Base-by-base conservation (phyloP, 1,140 invertebrate species). In the Drosophila mauritiana region DNA sequence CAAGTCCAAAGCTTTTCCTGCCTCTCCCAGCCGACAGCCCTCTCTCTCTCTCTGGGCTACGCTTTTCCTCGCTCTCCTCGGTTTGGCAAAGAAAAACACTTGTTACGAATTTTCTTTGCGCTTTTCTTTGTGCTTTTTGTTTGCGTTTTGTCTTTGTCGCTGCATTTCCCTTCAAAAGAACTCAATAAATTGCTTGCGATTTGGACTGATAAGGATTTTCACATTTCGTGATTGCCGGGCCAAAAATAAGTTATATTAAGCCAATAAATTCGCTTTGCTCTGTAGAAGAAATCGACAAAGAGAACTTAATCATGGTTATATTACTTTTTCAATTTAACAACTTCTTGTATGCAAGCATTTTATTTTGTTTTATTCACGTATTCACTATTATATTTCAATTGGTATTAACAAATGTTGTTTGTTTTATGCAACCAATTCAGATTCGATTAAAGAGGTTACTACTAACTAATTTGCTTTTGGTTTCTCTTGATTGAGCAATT, bases 31-130 rank as follows among this genome's bases (percentile, higher is more conserved):
- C 45, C 45, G 7, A 8, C 75, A 86, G 86, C 78, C 82, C 78
- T 56, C 76, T 86, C 82, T 54, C 78, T 56, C 76, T 86, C 78
- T 67, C 40, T 39, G 61, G 42, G 49, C 46, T 34, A 56, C 46
- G 15, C 36, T 17, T 54, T 49, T 49, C 48, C 52, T 58, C 20
- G 20, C 46, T 42, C 46, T 17, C 34, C 46, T 37, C 12, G 7
- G 27, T 27, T 20, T 22, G 43, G 74, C 43, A 88, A 81, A 83
- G 74, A 76, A 77, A 88, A 86, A 86, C 83, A 86, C 83, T 86
- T 86, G 83, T 86, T 86, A 88, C 70, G 80, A 77, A 83, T 79
- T 86, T 86, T 69, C 63, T 75, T 77, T 85, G 48, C 59, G 15
- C n/a, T 55, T 64, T 51, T 51, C 43, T 13, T 61, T 40, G 37